Evolutionary conservation across 2,888 invertebrate genomes (phyloP), one percentile per base, ranked within the genome.

Genomic region (Aquatica leii): DNA sequence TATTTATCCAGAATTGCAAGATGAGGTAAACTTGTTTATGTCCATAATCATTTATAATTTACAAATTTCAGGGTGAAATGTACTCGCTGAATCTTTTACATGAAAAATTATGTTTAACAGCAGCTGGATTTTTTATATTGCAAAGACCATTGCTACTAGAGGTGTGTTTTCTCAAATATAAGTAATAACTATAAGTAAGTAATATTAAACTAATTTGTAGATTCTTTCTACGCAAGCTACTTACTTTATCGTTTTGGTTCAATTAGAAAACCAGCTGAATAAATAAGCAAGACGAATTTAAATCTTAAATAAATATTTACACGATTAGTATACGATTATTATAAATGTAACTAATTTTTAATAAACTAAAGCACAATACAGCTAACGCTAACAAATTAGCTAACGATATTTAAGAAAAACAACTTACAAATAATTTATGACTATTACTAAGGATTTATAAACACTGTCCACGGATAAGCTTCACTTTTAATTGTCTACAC

Each of bases 1-100:
- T 20, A 18, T 50, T n/a, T 61, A 54, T 55, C 24, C 53, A 20
- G 24, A 37, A 31, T 34, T 54, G 11, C 3, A 37, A 21, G 20
- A 20, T 11, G 15, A 15, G 18, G 49, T 35, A 37, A 49, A 21
- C 12, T 5, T n/a, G 5, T 3, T 37, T 37, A 37, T 5, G 11
- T 2, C 46, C 5, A 17, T 17, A 3, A 17, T 46, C 12, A 12
- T 17, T 17, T 17, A 17, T 6, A 40, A 6, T 4, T 40, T 40
- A 12, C n/a, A n/a, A n/a, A 21, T 21, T 21, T 21, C 17, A 49
- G 49, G 49, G 49, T 1, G 24, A 24, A 20, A 49, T 49, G 20
- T 21, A 49, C 24, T 15, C 49, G 1, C 11, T 49, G 21, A 20
- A 49, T 9, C 8, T 49, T 18, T n/a, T 49, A 24, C 12, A 49